Evolutionary conservation across 2,113 vertebrate genomes (phyloP).

Genomic region (Zapus hudsonius): DNA sequence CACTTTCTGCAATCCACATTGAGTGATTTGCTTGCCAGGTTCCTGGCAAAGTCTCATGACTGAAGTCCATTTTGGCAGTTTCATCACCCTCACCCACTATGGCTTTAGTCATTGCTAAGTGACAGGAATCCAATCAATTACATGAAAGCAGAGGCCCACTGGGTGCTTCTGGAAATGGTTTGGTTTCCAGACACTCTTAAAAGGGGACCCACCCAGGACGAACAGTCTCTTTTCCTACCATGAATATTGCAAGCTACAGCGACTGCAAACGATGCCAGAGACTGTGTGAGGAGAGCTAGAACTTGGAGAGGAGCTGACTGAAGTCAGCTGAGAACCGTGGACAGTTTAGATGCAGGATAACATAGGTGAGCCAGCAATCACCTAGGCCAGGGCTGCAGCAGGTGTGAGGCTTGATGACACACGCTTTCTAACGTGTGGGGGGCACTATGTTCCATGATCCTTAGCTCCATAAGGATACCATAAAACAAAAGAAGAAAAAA

Average conservation of each 20-base stretch:
- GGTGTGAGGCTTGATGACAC: no score
- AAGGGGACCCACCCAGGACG: background rate
- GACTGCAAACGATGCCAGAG: background rate
- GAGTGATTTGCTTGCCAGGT: background rate
- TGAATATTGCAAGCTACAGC: background rate
- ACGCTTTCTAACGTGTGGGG: no score
- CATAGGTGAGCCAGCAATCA: no score
- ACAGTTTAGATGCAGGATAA: background rate
- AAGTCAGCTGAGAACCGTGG: background rate
- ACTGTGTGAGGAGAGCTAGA: background rate
- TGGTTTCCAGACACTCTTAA: background rate
- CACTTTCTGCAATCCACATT: background rate
- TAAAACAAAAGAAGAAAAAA: no score
- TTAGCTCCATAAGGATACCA: no score
- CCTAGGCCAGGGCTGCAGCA: accelerated
- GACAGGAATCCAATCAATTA: background rate
- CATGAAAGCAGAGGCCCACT: background rate
- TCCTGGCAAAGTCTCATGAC: background rate
- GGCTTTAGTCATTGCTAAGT: background rate
- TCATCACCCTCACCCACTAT: background rate
- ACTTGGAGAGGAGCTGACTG: background rate
- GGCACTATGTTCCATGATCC: no score
- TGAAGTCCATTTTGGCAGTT: background rate
- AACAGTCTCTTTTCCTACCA: background rate
- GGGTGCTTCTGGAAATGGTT: background rate